Evolutionary conservation across 2,888 invertebrate species (phyloP).

Genomic region (Rutpela maculata): DNA sequence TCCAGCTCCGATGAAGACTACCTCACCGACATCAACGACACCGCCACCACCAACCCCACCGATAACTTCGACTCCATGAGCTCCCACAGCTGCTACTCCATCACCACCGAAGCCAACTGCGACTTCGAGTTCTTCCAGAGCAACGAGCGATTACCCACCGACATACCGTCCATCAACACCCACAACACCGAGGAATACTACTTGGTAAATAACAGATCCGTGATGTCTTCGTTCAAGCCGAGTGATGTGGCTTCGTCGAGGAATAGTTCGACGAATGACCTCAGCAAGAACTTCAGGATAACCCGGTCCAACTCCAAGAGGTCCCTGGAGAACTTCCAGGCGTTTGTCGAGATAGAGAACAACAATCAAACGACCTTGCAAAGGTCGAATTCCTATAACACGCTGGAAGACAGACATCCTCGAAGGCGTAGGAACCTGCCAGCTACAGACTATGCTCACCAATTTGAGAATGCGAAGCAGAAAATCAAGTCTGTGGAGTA

Average conservation of each 20-base stretch:
- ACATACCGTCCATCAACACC: slow-evolving; percentile 30
- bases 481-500: slow-evolving; percentile 67
- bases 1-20: slow-evolving; percentile 63
- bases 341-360: slow-evolving; percentile 64
- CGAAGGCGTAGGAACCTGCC: slow-evolving; percentile 53
- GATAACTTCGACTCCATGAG: slow-evolving; percentile 69
- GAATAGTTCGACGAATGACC: slow-evolving; percentile 43
- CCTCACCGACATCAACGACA: slow-evolving; percentile 71
- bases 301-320: slow-evolving; percentile 67
- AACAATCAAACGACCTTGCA: slow-evolving; percentile 59
- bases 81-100: slow-evolving; percentile 76
- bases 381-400: slow-evolving; percentile 69
- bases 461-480: slow-evolving; percentile 56
- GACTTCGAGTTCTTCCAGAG: slow-evolving; percentile 79
- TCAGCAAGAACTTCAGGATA: slow-evolving; percentile 61
- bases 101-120: slow-evolving; percentile 80
- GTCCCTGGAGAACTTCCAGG: slow-evolving; percentile 71
- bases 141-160: slow-evolving; percentile 58
- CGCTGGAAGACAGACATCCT: slow-evolving; percentile 64
- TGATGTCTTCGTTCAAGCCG: slow-evolving; percentile 49
- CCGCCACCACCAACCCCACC: slow-evolving; percentile 64
- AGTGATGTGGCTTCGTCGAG: slow-evolving; percentile 34
- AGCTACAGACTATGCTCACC: slow-evolving; percentile 57
- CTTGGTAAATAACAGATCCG: slow-evolving; percentile 46
- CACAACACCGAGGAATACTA: slow-evolving; percentile 57